Conservation (phyloP, 2,888 invertebrate species). For the Papilio demoleus region DNA sequence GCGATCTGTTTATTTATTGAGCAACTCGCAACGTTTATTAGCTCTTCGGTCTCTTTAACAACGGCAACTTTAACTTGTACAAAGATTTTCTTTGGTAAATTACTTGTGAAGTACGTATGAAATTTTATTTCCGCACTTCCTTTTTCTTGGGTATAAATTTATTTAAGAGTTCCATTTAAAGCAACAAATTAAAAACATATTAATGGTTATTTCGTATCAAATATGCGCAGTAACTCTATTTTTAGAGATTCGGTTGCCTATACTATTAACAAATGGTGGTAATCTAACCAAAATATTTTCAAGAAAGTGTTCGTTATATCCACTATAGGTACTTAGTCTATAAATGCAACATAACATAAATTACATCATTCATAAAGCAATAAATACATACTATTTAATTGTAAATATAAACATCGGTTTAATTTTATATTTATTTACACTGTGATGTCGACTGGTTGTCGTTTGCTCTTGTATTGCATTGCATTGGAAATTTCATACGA, state of each 20-base stretch:
- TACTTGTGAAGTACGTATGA: slow-evolving; percentile 1
- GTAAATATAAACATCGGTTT: not conserved
- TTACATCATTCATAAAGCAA: not conserved
- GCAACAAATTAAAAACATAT: not conserved
- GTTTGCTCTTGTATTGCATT: too few species aligned
- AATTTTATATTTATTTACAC: not conserved
- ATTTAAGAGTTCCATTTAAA: not conserved
- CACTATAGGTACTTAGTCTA: too few species aligned
- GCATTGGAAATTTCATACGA: not conserved
- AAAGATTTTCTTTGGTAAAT: slow-evolving; percentile 27
- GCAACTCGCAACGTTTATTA: slow-evolving; percentile 25
- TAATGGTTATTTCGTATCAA: too few species aligned
- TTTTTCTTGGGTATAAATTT: not conserved
- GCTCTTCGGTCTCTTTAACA: slow-evolving; percentile 15
- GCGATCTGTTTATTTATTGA: slow-evolving; percentile 32
- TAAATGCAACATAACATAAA: too few species aligned
- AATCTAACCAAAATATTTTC: too few species aligned
- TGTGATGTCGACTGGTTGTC: not conserved
- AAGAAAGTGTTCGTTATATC: too few species aligned
- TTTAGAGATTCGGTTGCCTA: too few species aligned
- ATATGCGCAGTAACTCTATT: too few species aligned
- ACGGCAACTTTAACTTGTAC: slow-evolving; percentile 26
- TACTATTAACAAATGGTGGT: too few species aligned
- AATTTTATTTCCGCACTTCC: not conserved
- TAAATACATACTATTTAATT: not conserved